A percentile compares a stretch with the other conserved stretches of the same genome.
phyloP scores from a whole-genome alignment of 2,797 vertebrate genomes.

The Sciurus vulgaris region DNA sequence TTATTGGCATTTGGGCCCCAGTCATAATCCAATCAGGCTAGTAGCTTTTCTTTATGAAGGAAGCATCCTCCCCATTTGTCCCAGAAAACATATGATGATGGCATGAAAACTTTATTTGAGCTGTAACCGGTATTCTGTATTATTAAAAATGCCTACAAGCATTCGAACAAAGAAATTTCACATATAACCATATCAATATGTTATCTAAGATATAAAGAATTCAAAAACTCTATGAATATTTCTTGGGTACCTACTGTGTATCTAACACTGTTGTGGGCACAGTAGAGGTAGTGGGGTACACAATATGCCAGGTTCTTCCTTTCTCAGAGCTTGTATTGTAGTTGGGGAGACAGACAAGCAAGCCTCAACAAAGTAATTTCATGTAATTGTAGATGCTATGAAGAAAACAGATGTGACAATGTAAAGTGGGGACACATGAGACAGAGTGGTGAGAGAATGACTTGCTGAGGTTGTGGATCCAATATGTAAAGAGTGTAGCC shows the following conservation, averaged over 20 bases:
- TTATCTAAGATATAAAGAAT: neutral
- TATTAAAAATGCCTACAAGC: constrained; percentile 24
- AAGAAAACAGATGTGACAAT: neutral
- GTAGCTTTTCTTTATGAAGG: constrained; percentile 28
- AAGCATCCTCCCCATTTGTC: neutral
- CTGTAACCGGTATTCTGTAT: neutral
- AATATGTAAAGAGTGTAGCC: neutral
- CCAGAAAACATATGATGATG: neutral
- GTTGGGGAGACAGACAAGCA: neutral
- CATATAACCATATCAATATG: neutral
- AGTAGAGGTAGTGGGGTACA: too few species aligned
- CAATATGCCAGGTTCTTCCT: neutral
- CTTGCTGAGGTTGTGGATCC: neutral
- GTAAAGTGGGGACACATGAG: neutral
- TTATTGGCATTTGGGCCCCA: constrained; percentile 25
- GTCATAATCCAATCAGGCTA: neutral
- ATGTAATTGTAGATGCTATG: too few species aligned
- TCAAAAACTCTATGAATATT: neutral
- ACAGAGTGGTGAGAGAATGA: neutral
- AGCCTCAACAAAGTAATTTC: neutral
- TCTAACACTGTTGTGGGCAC: neutral
- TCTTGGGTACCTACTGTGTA: neutral
- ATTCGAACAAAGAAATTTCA: constrained; percentile 2
- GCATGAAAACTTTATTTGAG: neutral
- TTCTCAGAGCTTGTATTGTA: neutral